phyloP scores from a whole-genome alignment of 2,797 vertebrate genomes.

The Carapus acus region DNA sequence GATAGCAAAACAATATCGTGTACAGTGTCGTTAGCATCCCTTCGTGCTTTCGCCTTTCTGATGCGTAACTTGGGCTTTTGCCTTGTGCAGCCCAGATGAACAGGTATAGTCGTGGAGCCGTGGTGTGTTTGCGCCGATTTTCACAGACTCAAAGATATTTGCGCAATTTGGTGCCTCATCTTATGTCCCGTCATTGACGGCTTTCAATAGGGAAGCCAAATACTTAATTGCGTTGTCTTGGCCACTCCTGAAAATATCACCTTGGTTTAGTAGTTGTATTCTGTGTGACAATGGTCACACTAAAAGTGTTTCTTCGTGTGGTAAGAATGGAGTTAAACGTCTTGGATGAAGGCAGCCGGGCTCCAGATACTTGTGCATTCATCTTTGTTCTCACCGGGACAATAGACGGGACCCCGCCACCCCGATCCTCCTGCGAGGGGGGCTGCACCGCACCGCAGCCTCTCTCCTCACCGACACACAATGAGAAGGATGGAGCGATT shows the following conservation, averaged over 20 bases:
- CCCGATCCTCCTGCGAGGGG: constrained; percentile 31
- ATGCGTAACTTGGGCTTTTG: background rate
- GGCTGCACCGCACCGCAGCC: constrained; percentile 34
- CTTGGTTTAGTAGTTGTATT: too few species aligned
- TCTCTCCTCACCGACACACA: constrained; percentile 14
- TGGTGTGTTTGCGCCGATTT: too few species aligned
- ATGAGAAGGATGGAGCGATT: too few species aligned
- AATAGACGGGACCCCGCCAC: constrained; percentile 63
- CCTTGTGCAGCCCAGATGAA: background rate
- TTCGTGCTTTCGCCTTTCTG: background rate
- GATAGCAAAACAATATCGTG: constrained; percentile 9
- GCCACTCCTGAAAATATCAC: too few species aligned
- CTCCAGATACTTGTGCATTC: constrained; percentile 62
- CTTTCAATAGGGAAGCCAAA: too few species aligned
- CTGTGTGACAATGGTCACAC: too few species aligned
- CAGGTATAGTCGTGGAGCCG: background rate
- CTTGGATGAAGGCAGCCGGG: constrained; percentile 15
- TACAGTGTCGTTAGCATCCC: constrained; percentile 50
- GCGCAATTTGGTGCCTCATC: too few species aligned
- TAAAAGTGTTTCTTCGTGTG: constrained; percentile 3
- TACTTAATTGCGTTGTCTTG: too few species aligned
- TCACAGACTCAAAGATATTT: too few species aligned
- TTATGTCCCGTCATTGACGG: too few species aligned
- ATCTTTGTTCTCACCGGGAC: constrained; percentile 76
- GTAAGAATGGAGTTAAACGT: background rate